phyloP scores from a whole-genome alignment of 2,888 invertebrate genomes.

The Volucella inflata region DNA sequence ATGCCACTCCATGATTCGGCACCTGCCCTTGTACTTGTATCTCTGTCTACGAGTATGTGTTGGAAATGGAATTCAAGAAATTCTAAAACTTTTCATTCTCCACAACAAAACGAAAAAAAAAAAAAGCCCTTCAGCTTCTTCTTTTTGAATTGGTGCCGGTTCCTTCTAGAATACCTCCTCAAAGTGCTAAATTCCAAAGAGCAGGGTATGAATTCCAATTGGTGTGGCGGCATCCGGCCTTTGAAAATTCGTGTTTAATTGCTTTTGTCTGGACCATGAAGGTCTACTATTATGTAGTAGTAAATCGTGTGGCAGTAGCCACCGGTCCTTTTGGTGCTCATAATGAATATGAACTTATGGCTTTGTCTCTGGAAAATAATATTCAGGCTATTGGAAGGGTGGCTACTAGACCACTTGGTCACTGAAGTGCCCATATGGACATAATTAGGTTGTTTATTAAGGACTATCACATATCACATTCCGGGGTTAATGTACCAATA shows the following conservation, averaged over 20 bases:
- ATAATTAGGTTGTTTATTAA: constrained; percentile 48
- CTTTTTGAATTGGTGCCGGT: background rate
- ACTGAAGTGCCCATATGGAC: constrained; percentile 26
- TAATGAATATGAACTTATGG: constrained; percentile 36
- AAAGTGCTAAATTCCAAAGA: background rate
- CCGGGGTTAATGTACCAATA: constrained; percentile 44
- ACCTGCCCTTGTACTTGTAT: background rate
- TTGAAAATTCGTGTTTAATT: constrained; percentile 49
- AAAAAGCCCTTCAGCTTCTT: constrained; percentile 13
- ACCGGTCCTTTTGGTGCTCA: background rate
- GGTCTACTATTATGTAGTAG: constrained; percentile 12
- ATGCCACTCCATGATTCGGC: constrained; percentile 19
- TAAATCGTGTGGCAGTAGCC: constrained; percentile 5
- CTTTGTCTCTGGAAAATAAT: constrained; percentile 55
- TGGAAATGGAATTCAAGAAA: background rate
- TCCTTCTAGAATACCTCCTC: background rate
- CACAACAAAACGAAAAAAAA: background rate
- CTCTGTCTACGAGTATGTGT: background rate
- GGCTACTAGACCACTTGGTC: constrained; percentile 18
- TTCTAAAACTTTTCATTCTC: background rate
- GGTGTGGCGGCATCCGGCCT: constrained; percentile 9
- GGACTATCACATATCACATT: constrained; percentile 30
- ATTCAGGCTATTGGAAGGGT: constrained; percentile 41
- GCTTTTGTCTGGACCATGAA: constrained; percentile 48
- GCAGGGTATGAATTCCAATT: constrained; percentile 31